Evolutionary conservation across 2,113 vertebrate genomes (phyloP).

Genomic region (Paraplagusia blochii): DNA sequence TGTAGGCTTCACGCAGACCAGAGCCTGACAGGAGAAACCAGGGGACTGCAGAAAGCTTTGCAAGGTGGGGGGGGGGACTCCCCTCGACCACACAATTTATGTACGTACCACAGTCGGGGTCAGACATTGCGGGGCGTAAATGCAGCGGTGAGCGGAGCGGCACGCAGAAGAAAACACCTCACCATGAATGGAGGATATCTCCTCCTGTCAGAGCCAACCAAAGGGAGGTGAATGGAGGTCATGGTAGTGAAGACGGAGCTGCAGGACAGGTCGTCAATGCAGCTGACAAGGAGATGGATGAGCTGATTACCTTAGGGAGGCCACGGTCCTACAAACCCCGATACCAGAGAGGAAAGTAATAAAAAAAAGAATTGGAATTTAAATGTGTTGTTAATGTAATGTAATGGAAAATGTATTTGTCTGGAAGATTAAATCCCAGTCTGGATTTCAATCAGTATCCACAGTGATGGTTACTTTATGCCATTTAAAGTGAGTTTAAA

Average conservation of each 20-base stretch:
- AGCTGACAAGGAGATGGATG: conserved; percentile 57
- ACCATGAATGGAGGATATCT: conserved; percentile 38
- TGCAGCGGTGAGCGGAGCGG: conserved; percentile 26
- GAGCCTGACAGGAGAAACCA: conserved; percentile 42
- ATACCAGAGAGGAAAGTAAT: conserved; percentile 8
- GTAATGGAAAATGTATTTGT: too few species aligned
- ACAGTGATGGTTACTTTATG: too few species aligned
- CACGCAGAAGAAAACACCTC: conserved; percentile 45
- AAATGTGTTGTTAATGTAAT: conserved; percentile 1
- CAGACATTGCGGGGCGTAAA: conserved; percentile 42
- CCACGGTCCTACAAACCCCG: conserved; percentile 10
- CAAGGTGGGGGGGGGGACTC: conserved; percentile 40
- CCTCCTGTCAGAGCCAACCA: conserved; percentile 49
- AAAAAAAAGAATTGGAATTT: too few species aligned
- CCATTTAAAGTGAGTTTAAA: too few species aligned
- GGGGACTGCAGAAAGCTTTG: conserved; percentile 6
- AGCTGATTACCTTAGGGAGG: conserved; percentile 33
- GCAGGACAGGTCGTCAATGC: conserved; percentile 59
- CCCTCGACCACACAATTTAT: conserved; percentile 13
- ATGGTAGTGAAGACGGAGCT: conserved; percentile 25
- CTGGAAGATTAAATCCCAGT: too few species aligned
- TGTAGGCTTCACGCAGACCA: conserved; percentile 28
- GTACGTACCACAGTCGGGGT: conserved; percentile 51
- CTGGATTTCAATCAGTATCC: too few species aligned
- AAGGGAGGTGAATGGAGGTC: conserved; percentile 54